Conservation (phyloP, 2,797 vertebrate genomes). For the Urocyon cinereoargenteus region DNA sequence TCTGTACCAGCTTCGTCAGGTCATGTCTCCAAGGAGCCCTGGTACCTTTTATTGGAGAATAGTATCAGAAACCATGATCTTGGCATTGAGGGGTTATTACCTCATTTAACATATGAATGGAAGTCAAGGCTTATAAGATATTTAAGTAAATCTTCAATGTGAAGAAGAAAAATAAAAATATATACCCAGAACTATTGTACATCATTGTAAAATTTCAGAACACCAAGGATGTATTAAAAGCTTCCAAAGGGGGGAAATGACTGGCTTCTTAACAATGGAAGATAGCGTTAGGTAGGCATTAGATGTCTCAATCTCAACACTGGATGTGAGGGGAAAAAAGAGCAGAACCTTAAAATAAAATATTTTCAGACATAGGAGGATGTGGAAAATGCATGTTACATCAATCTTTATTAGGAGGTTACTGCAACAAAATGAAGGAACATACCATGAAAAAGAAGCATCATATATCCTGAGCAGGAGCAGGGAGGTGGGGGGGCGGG, state of each 20-base stretch:
- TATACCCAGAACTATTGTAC: background rate
- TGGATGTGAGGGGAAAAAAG: background rate
- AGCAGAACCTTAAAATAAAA: background rate
- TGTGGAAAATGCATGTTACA: background rate
- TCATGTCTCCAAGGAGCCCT: background rate
- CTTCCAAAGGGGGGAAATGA: background rate
- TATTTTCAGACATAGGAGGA: background rate
- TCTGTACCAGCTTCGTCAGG: background rate
- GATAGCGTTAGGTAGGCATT: background rate
- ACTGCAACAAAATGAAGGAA: background rate
- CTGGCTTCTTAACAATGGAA: background rate
- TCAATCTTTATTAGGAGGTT: background rate
- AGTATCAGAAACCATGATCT: background rate
- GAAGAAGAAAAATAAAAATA: background rate
- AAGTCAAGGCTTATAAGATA: background rate
- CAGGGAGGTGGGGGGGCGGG: background rate
- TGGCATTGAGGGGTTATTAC: background rate
- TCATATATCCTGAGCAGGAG: background rate
- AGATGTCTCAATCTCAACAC: background rate
- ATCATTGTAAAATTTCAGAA: background rate
- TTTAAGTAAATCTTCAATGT: background rate
- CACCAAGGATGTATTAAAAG: background rate
- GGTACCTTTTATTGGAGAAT: background rate
- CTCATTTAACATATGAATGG: background rate
- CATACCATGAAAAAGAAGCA: background rate